Conservation (phyloP, 2,113 vertebrate genomes). For the Numenius arquata region DNA sequence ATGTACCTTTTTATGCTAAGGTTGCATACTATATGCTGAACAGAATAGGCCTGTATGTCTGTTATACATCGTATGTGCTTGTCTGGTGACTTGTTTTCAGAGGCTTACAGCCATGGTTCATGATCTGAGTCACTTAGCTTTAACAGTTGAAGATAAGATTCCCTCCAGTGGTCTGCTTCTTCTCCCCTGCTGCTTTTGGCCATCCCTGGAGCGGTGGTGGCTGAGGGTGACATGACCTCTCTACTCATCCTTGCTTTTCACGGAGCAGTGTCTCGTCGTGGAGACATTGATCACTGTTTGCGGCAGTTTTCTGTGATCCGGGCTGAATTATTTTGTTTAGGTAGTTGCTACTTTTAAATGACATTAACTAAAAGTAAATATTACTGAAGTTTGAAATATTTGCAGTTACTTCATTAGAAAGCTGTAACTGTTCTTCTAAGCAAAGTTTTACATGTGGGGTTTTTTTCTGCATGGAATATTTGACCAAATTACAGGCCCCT, state of each 20-base stretch:
- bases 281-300: not conserved
- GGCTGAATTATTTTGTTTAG: not conserved
- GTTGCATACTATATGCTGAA: not conserved
- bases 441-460: not conserved
- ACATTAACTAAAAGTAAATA: not conserved
- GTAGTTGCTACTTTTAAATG: not conserved
- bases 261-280: not conserved
- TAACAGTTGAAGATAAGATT: not conserved
- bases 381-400: not conserved
- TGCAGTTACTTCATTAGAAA: not conserved
- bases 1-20: not conserved
- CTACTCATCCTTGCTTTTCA: not conserved
- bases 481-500: not conserved
- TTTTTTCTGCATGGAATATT: not conserved
- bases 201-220: not conserved
- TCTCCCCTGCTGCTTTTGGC: not conserved
- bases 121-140: not conserved
- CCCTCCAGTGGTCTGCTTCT: not conserved
- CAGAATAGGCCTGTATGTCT: not conserved
- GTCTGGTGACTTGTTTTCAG: not conserved
- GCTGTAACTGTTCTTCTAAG: not conserved
- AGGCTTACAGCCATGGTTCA: not conserved
- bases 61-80: not conserved
- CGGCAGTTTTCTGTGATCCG: not conserved
- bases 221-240: not conserved